phyloP scores from a whole-genome alignment of 2,888 invertebrate genomes.

The Harpalus rubripes region DNA sequence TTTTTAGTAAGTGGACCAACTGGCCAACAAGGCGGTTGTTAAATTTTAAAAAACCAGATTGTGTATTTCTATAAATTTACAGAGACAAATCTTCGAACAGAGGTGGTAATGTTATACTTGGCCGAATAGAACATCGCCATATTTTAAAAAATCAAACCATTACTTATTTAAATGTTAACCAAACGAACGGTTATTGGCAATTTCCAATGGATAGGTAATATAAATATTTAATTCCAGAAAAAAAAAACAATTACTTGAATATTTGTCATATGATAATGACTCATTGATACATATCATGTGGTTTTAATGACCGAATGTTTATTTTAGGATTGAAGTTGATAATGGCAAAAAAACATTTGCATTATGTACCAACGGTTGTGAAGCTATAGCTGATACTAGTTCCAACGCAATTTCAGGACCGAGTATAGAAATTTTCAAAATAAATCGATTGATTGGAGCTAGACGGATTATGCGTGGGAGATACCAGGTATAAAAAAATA shows the following conservation, averaged over 20 bases:
- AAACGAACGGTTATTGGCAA: conserved; percentile 83
- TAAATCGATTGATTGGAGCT: conserved; percentile 76
- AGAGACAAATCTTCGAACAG: conserved; percentile 80
- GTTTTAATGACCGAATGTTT: conserved; percentile 1
- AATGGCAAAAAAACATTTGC: conserved; percentile 69
- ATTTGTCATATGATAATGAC: background rate
- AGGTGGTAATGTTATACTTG: conserved; percentile 81
- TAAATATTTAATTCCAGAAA: conserved; percentile 28
- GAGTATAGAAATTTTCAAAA: conserved; percentile 73
- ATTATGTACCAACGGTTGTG: conserved; percentile 75
- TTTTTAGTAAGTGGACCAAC: too few relatives aligned
- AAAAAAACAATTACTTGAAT: background rate
- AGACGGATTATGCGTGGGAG: conserved; percentile 71
- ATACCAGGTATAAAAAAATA: conserved; percentile 71
- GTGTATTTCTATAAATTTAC: conserved; percentile 64
- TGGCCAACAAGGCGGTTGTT: too few relatives aligned
- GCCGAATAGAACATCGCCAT: conserved; percentile 83
- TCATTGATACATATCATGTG: background rate
- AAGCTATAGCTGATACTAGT: conserved; percentile 77
- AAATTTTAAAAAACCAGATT: background rate
- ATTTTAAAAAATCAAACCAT: conserved; percentile 78
- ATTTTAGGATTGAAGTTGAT: conserved; percentile 69
- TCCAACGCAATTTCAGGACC: conserved; percentile 77
- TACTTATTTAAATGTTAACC: conserved; percentile 81
- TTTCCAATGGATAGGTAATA: conserved; percentile 83